These are phyloP conservation scores for Bombylius discolor DNA, from an alignment of 2,888 invertebrate genomes.

Conservation along the genomic window DNA sequence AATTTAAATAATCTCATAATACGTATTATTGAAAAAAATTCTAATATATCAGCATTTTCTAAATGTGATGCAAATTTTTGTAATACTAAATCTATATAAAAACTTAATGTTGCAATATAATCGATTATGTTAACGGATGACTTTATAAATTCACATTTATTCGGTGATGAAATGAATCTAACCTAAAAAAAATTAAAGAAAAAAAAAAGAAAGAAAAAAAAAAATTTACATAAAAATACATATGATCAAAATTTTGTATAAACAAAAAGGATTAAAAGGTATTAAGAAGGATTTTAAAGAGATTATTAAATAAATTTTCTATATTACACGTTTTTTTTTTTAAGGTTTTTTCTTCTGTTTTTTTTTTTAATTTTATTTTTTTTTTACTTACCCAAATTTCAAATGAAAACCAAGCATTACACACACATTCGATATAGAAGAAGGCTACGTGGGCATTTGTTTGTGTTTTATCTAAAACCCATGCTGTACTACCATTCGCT, in stretches of 20 bases:
- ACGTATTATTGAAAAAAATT: conserved; percentile 94
- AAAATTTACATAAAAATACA: background rate
- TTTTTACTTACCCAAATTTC: conserved; percentile 58
- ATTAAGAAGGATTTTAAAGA: too few species aligned
- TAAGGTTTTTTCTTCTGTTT: too few species aligned
- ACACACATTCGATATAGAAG: conserved; percentile 96
- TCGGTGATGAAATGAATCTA: conserved; percentile 85
- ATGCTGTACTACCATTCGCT: conserved; percentile 58
- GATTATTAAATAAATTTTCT: too few species aligned
- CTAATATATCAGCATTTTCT: conserved; percentile 90
- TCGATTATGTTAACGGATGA: conserved; percentile 98
- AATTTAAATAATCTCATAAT: conserved; percentile 96
- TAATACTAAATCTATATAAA: conserved; percentile 87
- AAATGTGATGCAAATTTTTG: conserved; percentile 82
- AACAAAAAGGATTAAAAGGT: background rate
- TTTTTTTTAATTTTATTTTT: too few species aligned
- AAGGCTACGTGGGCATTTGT: conserved; percentile 96
- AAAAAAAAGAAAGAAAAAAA: background rate
- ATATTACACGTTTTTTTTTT: too few species aligned
- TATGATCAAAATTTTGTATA: background rate
- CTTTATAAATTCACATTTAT: conserved; percentile 87
- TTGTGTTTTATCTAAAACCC: conserved; percentile 79
- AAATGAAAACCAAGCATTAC: conserved; percentile 98
- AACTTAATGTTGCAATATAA: conserved; percentile 95
- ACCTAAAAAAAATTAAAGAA: conserved; percentile 36